Evolutionary conservation across 2,888 invertebrate species (phyloP), one percentile per base, ranked within the genome.

Genomic region (Phytoseiulus persimilis): DNA sequence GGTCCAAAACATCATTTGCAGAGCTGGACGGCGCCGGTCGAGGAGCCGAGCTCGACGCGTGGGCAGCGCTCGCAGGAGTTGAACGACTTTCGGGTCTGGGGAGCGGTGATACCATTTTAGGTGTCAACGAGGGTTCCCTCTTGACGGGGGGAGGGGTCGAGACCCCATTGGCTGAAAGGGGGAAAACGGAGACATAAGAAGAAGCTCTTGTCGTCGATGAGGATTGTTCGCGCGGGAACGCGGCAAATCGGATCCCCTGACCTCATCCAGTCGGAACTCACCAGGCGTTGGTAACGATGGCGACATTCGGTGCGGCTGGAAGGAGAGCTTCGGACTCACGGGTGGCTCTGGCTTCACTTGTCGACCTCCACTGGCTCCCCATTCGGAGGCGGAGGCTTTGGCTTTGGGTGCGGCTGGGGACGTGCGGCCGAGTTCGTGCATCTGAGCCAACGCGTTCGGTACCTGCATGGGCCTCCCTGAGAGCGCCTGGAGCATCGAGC

Each of bases 1-100:
- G 90, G 90, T 91, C 91, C 32, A 91, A 90, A 33, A 91, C 91
- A 90, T 91, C 91, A 31, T 90, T 90, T 31, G 83, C 31, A 31
- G 45, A 39, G n/a, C 39, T 87, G 0, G 87, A 87, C 32, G 87
- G 28, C 5, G 39, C 23, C 31, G 87, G 32, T 45, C 87, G 32
- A 6, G 32, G 45, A n/a, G 39, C 87, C 32, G 45, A 87, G 18
- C 87, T 87, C 32, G 87, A 87, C 2, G 87, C 87, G 45, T 87
- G 87, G 33, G 87, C 87, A 32, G 84, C 84, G 33, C 32, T 31
- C n/a, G 45, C n/a, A 28, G 87, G 87, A 18, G 87, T 87, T 33
- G 87, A 32, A 23, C 87, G 87, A 87, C 87, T 87, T n/a, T 33
- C 32, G 11, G 87, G 87, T 45, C 87, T 28, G 31, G 87, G 45